phyloP scores from a whole-genome alignment of 2,113 vertebrate genomes.

The Nanorana parkeri region DNA sequence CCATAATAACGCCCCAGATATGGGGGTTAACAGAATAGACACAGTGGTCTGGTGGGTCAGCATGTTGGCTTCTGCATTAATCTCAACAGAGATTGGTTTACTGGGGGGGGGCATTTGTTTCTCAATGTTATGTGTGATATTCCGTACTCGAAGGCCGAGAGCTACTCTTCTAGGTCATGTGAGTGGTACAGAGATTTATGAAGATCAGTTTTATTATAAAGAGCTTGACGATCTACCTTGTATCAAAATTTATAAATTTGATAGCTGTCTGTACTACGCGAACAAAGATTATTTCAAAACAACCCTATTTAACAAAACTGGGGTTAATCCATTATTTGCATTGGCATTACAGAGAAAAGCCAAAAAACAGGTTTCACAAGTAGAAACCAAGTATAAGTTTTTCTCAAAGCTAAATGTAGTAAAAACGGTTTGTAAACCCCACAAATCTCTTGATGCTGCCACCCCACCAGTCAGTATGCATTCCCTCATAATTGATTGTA shows the following conservation, averaged over 20 bases:
- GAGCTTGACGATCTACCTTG: constrained; percentile 72
- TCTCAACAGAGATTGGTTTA: constrained; percentile 86
- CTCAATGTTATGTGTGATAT: constrained; percentile 80
- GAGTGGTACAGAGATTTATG: constrained; percentile 73
- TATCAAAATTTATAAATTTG: constrained; percentile 80
- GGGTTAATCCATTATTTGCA: constrained; percentile 74
- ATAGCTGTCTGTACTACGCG: constrained; percentile 83
- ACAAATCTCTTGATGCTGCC: neutral
- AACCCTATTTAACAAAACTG: constrained; percentile 71
- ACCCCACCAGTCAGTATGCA: constrained; percentile 58
- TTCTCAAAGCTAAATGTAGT: constrained; percentile 17
- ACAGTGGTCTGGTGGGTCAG: constrained; percentile 81
- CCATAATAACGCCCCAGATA: constrained; percentile 75
- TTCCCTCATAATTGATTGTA: constrained; percentile 82
- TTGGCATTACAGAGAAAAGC: constrained; percentile 60
- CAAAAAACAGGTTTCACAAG: constrained; percentile 49
- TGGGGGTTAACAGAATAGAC: constrained; percentile 82
- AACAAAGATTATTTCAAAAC: constrained; percentile 85
- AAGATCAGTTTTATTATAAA: constrained; percentile 75
- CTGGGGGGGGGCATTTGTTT: constrained; percentile 78
- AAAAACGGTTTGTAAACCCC: neutral
- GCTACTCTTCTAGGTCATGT: constrained; percentile 76
- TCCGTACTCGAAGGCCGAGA: constrained; percentile 77
- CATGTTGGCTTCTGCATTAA: constrained; percentile 80
- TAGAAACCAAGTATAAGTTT: constrained; percentile 11